Conservation (phyloP, 1,140 invertebrate genomes). For the Epicauta chinensis region DNA sequence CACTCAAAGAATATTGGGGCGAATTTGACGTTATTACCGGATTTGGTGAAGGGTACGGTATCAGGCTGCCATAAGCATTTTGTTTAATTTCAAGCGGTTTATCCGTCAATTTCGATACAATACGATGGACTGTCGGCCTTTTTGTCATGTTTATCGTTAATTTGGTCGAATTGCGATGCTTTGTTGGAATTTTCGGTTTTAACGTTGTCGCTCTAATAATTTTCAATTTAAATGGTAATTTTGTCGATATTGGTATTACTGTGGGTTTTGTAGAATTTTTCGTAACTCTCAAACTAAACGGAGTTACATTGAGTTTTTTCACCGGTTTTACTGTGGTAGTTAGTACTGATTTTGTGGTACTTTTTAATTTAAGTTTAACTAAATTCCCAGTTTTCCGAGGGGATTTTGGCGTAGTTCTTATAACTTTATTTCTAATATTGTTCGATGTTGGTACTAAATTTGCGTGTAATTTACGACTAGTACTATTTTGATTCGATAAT, state of each 20-base stretch:
- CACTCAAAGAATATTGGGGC: slow-evolving; percentile 29
- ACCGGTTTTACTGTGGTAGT: background rate
- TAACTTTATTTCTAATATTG: no score
- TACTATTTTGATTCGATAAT: no score
- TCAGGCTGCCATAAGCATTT: slow-evolving; percentile 27
- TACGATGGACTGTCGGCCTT: slow-evolving; percentile 21
- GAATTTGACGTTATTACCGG: slow-evolving; percentile 35
- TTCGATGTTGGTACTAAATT: no score
- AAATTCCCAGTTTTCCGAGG: background rate
- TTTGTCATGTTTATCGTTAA: no score
- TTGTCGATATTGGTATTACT: slow-evolving; percentile 2
- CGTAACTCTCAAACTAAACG: background rate
- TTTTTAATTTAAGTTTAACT: background rate
- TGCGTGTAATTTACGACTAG: no score
- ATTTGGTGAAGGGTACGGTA: slow-evolving; percentile 31
- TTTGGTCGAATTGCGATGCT: no score
- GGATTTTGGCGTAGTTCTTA: background rate
- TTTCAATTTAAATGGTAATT: background rate
- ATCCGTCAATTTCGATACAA: slow-evolving; percentile 22
- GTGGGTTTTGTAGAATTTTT: slow-evolving; percentile 3
- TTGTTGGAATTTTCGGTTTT: slow-evolving; percentile 12
- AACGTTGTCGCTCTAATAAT: slow-evolving; percentile 5
- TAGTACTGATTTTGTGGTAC: background rate
- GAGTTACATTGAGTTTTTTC: slow-evolving; percentile 1
- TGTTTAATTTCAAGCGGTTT: slow-evolving; percentile 27